Percentiles rank a stretch among this genome's conserved stretches.
Conservation (phyloP, 2,113 vertebrate species). For the Python bivittatus region DNA sequence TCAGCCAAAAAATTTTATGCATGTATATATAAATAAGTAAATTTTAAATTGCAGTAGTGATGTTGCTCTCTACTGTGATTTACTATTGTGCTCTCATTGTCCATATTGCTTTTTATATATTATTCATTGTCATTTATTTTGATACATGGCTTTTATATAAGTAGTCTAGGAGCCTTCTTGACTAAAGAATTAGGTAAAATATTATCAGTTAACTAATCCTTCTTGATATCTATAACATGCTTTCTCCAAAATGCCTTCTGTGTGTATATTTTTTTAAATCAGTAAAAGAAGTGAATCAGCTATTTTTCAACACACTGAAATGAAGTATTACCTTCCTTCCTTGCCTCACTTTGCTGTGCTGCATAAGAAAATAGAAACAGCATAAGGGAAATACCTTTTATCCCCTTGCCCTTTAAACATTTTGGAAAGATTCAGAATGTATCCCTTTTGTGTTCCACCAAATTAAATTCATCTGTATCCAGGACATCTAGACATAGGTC, state of each 20-base stretch:
- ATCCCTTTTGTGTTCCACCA: neutral
- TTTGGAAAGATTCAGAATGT: neutral
- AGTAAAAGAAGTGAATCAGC: neutral
- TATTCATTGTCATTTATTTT: neutral
- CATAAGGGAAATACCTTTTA: slow-evolving; percentile 3
- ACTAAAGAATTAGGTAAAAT: neutral
- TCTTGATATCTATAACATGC: neutral
- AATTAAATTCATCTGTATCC: slow-evolving; percentile 25
- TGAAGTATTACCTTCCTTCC: neutral
- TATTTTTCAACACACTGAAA: neutral
- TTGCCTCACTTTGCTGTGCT: neutral
- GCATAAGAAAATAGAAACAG: slow-evolving; percentile 19
- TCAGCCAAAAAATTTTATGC: neutral
- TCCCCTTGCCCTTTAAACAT: neutral
- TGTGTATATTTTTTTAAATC: neutral
- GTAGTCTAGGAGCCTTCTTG: neutral
- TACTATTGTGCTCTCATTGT: neutral
- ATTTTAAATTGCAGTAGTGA: too few species aligned
- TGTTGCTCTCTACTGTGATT: neutral
- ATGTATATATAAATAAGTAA: neutral
- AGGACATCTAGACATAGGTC: neutral
- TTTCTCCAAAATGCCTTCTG: neutral
- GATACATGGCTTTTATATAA: neutral
- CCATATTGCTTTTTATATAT: neutral
- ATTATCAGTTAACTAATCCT: neutral